phyloP scores from a whole-genome alignment of 2,797 vertebrate genomes.

The Synaphobranchus kaupii region DNA sequence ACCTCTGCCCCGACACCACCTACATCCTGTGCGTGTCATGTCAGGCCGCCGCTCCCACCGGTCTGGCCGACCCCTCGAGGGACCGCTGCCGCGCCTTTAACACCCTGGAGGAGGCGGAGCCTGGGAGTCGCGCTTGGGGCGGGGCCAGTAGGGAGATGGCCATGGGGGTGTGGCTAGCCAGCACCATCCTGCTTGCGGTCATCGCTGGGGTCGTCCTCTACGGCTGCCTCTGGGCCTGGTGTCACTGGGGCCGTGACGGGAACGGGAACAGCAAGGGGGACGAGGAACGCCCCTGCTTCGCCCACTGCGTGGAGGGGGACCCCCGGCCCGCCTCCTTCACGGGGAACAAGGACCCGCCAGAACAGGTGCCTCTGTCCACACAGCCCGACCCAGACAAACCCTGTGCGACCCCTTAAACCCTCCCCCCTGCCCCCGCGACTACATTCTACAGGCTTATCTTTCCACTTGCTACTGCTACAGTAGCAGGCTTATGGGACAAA shows the following conservation, averaged over 20 bases:
- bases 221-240: slow-evolving; percentile 78
- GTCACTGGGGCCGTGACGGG: slow-evolving; percentile 54
- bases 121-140: slow-evolving; percentile 54
- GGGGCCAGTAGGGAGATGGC: slow-evolving; percentile 78
- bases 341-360: slow-evolving; percentile 56
- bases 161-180: slow-evolving; percentile 83
- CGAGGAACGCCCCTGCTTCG: slow-evolving; percentile 48
- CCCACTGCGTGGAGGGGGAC: slow-evolving; percentile 51
- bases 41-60: slow-evolving; percentile 68
- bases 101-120: slow-evolving; percentile 63
- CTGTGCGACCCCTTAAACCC: slow-evolving; percentile 41
- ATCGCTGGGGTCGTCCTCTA: slow-evolving; percentile 78
- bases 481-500: not conserved
- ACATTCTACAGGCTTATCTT: not conserved
- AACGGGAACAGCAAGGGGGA: slow-evolving; percentile 37
- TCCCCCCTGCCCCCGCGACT: not conserved
- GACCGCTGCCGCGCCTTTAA: slow-evolving; percentile 86
- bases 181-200: slow-evolving; percentile 80
- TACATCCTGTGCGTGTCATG: slow-evolving; percentile 88
- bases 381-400: slow-evolving; percentile 50
- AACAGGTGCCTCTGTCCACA: slow-evolving; percentile 56
- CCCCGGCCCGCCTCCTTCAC: slow-evolving; percentile 59
- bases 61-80: slow-evolving; percentile 65
- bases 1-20: slow-evolving; percentile 82
- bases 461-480: not conserved